Evolutionary conservation across 2,888 invertebrate species (phyloP), one percentile per base, ranked within the genome.

Genomic region (Andrena camellia): DNA sequence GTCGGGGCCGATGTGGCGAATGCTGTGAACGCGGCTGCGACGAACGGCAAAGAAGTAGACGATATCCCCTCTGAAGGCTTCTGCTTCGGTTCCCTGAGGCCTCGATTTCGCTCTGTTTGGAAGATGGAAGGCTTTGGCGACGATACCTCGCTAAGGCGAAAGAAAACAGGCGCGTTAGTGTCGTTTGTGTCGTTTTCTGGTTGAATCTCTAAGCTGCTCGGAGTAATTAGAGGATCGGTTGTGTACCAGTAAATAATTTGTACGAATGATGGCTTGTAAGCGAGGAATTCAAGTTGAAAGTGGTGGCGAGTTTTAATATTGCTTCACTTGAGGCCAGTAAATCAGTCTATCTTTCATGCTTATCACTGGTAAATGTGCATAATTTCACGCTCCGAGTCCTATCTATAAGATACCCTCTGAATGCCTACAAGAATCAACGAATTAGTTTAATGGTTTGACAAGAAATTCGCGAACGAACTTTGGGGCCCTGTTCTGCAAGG

Each of bases 101-200:
- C 10, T 0, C 80, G 86, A 7, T 35, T 76, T 13, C 71, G 67
- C 0, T 79, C 81, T 2, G 66, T 20, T 23, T 77, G 85, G 29
- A 63, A 76, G 8, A 81, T 64, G 1, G 87, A 68, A 0, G 88
- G 60, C n/a, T 76, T 84, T 1, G 88, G 86, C 6, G 88, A 79
- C 4, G 80, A 13, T 2, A 73, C 42, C 2, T 85, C 72, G 7
- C 67, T 73, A 52, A 26, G n/a, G 13, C n/a, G 63, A 64, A 31
- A 50, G 81, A 67, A 23, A 29, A 33, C n/a, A 0, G 13, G 20
- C 7, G 20, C 17, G 5, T 20, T 33, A 13, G n/a, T 35, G 7
- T n/a, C 0, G 3, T 23, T 54, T 7, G n/a, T 35, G 7, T n/a
- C 0, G 3, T 23, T 54, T 7, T 52, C 7, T 52, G 20, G 20